phyloP scores from a whole-genome alignment of 2,113 vertebrate species.

The Callipepla squamata region DNA sequence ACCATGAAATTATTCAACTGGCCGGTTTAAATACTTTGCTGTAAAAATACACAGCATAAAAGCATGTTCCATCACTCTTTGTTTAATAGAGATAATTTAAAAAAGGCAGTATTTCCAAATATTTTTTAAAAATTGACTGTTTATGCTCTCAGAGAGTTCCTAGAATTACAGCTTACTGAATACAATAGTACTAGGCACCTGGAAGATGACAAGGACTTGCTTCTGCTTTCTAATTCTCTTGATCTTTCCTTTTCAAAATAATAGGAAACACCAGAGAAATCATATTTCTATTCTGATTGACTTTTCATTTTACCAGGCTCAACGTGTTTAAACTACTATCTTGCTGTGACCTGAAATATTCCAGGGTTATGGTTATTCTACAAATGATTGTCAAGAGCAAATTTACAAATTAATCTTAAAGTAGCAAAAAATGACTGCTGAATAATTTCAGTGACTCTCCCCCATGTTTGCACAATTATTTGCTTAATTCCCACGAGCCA shows the following conservation, averaged over 20 bases:
- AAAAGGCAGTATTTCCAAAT: not conserved
- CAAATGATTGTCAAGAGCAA: slow-evolving; percentile 57
- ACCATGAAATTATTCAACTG: slow-evolving; percentile 71
- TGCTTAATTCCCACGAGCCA: slow-evolving; percentile 41
- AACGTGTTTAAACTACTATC: not conserved
- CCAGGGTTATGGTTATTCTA: slow-evolving; percentile 31
- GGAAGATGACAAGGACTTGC: not conserved
- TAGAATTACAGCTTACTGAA: not conserved
- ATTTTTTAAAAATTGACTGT: not conserved
- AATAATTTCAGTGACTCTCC: slow-evolving; percentile 8
- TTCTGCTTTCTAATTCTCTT: not conserved
- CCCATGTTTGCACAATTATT: slow-evolving; percentile 54
- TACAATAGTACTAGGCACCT: not conserved
- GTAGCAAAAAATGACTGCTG: not conserved
- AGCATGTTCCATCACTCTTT: slow-evolving; percentile 38
- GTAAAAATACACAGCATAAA: slow-evolving; percentile 66
- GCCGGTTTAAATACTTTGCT: slow-evolving; percentile 57
- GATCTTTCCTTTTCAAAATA: not conserved
- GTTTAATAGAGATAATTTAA: slow-evolving; percentile 51
- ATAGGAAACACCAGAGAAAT: not conserved
- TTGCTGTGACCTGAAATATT: not conserved
- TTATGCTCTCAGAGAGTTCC: not conserved
- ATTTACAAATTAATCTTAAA: slow-evolving; percentile 66
- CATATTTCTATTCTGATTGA: not conserved
- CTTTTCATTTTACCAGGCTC: slow-evolving; percentile 15